Conservation (phyloP, 2,888 invertebrate genomes). For the Deilephila porcellus region DNA sequence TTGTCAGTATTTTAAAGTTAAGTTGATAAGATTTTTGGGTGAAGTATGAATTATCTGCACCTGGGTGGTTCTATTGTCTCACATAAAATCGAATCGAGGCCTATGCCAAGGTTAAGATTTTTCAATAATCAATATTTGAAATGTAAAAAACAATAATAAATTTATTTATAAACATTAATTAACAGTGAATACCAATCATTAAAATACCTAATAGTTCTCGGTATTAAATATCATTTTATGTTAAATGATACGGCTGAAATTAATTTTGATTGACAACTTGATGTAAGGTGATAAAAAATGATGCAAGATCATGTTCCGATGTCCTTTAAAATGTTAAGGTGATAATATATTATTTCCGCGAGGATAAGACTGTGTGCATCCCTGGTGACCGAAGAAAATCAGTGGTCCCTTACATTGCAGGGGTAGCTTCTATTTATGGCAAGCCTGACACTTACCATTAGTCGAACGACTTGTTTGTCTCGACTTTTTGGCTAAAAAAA, state of each 20-base stretch:
- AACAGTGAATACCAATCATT: background rate
- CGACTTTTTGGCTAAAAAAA: too few species aligned
- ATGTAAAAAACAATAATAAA: too few species aligned
- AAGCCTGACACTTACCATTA: too few species aligned
- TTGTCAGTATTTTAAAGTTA: background rate
- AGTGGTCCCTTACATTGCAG: too few species aligned
- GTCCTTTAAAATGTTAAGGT: background rate
- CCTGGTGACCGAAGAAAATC: too few species aligned
- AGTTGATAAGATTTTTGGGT: background rate
- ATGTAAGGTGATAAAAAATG: background rate
- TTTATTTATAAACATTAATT: too few species aligned
- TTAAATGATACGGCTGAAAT: conserved; percentile 1
- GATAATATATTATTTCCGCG: background rate
- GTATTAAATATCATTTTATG: background rate
- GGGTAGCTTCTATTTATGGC: too few species aligned
- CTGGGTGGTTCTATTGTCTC: background rate
- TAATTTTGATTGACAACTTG: conserved; percentile 22
- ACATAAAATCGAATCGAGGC: too few species aligned
- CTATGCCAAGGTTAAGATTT: too few species aligned
- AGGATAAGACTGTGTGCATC: too few species aligned
- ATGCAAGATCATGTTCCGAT: conserved; percentile 12
- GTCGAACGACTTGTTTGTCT: too few species aligned
- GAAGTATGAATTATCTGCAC: background rate
- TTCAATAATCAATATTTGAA: too few species aligned
- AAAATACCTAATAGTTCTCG: background rate